Evolutionary conservation across 2,113 vertebrate genomes (phyloP), one percentile per base, ranked within the genome.

Genomic region (Strix aluco): DNA sequence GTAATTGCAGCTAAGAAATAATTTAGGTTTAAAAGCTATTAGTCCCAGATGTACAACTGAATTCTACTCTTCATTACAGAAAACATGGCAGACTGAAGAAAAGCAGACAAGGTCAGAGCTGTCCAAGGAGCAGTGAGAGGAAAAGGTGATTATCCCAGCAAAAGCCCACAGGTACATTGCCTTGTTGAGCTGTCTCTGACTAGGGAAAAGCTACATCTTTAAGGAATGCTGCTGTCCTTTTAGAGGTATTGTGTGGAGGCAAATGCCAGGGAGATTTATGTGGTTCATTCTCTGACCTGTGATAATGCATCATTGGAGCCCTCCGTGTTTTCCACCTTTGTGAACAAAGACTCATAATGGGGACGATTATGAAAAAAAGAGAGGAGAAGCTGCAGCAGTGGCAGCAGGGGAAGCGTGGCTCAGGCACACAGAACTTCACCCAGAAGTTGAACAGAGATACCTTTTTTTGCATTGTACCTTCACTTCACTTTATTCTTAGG

Each of bases 231-330:
- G 72, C 80, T 83, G 61, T 63, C 47, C 32, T 75, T 66, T 93
- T 67, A 86, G 81, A 82, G 66, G 29, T 72, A 91, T 72, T 90
- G 70, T 85, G 80, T 82, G 67, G 86, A 84, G 85, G 44, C 82
- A 65, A 95, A 92, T 81, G 86, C 91, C 83, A 84, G 81, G 81
- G 88, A 95, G 75, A 86, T 88, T 90, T 86, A 86, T 82, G 87
- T 71, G 52, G 63, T 92, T 96, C 79, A 71, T 88, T 92, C 95
- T 79, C 74, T 96, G 97, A 97, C 97, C 96, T 96, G 96, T 91
- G 92, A 90, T 83, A 88, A 94, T 70, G 87, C 83, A 90, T 95
- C 95, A 95, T 97, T 93, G 93, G 81, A 94, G 74, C 58, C 51
- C 62, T 97, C 63, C 18, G 8, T 87, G 80, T 94, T 97, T 96